A percentile compares a stretch with the other conserved stretches of the same genome.
Conservation (phyloP, 2,113 vertebrate species). For the Arizona elegans region DNA sequence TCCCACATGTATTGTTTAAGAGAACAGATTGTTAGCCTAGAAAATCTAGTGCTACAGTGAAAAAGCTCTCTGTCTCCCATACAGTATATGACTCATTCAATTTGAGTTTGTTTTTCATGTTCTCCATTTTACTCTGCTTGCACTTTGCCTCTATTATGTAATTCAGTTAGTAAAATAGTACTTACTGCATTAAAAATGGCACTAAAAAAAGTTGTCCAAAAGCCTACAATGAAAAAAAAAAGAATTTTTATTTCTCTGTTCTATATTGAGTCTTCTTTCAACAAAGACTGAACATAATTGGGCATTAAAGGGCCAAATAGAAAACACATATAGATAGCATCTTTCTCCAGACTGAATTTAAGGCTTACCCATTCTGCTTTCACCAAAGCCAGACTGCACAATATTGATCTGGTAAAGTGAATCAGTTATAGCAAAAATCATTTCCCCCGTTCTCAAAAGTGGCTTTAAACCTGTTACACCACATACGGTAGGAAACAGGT, state of each 20-base stretch:
- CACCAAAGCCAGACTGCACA: neutral
- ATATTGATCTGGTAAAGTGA: neutral
- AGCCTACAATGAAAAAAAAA: slow-evolving; percentile 40
- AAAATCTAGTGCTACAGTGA: neutral
- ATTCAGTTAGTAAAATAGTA: neutral
- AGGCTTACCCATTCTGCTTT: neutral
- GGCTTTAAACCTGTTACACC: neutral
- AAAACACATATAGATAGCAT: neutral
- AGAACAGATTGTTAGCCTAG: neutral
- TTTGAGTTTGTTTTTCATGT: neutral
- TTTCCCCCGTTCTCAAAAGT: neutral
- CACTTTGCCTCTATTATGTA: neutral
- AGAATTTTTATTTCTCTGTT: neutral
- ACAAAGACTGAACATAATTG: neutral
- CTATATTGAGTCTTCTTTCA: neutral
- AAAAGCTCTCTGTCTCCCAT: neutral
- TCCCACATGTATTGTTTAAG: neutral
- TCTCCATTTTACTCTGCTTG: neutral
- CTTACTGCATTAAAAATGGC: slow-evolving; percentile 55
- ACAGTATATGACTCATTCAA: neutral
- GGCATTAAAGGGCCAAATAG: neutral
- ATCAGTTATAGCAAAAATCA: neutral
- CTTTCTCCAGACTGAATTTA: neutral
- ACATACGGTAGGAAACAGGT: neutral
- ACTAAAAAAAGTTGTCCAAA: slow-evolving; percentile 63